Conservation (phyloP, 2,113 vertebrate genomes). For the Chaetodon trifascialis region DNA sequence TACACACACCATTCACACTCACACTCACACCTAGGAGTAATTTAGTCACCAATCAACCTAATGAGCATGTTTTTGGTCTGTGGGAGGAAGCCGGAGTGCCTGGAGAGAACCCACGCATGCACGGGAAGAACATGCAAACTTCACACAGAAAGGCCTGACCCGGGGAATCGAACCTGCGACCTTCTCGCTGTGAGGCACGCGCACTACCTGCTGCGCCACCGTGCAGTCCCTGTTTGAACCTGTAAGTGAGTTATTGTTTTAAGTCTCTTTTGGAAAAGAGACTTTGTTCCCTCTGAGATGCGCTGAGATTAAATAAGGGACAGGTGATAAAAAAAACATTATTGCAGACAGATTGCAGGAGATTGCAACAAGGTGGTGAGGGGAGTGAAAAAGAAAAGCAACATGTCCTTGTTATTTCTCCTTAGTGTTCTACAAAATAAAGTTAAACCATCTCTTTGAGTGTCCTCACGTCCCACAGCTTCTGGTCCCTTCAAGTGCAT, state of each 20-base stretch:
- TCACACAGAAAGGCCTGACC: too few species aligned
- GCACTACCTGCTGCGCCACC: too few species aligned
- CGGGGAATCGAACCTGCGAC: too few species aligned
- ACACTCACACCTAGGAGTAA: too few species aligned
- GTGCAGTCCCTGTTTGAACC: not conserved
- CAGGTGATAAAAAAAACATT: not conserved
- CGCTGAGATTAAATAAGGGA: not conserved
- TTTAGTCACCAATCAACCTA: too few species aligned
- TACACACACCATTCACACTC: too few species aligned
- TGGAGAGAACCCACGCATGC: too few species aligned
- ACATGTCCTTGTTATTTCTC: not conserved
- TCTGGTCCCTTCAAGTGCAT: constrained; percentile 15
- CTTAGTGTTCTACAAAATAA: constrained; percentile 4
- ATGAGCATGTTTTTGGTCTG: too few species aligned
- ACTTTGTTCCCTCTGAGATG: not conserved
- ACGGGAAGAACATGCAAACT: too few species aligned
- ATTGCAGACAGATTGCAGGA: not conserved
- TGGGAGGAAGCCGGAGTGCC: too few species aligned
- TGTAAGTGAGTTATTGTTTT: constrained; percentile 3
- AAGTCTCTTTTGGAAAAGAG: constrained; percentile 5
- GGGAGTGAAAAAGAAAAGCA: not conserved
- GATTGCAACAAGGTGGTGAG: not conserved
- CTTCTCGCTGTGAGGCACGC: too few species aligned
- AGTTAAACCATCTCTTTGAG: constrained; percentile 2
- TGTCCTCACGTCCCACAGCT: constrained; percentile 20